Conservation (phyloP, 2,888 invertebrate species). For the Patella depressa region DNA sequence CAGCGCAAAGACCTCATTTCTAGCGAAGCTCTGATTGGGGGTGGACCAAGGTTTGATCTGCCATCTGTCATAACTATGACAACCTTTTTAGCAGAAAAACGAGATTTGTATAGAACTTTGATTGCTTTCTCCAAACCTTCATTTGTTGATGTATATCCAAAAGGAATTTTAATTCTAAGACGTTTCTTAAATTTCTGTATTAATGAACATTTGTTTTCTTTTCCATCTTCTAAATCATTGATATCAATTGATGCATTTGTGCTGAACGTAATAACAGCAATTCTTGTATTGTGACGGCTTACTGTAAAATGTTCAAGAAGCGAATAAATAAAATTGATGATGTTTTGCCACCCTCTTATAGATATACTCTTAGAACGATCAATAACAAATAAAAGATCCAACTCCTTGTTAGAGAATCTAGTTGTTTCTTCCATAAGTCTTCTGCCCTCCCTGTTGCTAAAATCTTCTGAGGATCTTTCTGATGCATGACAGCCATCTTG, state of each 20-base stretch:
- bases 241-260: conserved; percentile 44
- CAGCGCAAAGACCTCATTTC: conserved; percentile 47
- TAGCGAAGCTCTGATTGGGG: conserved; percentile 47
- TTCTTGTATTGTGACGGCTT: conserved; percentile 46
- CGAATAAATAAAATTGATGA: conserved; percentile 44
- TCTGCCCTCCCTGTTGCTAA: background rate
- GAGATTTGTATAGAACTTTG: conserved; percentile 31
- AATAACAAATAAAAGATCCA: conserved; percentile 52
- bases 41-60: conserved; percentile 51
- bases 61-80: conserved; percentile 53
- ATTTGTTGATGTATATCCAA: conserved; percentile 51
- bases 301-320: conserved; percentile 54
- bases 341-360: conserved; percentile 42
- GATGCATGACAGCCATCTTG: too few relatives aligned
- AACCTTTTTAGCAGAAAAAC: conserved; percentile 41
- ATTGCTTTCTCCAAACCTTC: conserved; percentile 39
- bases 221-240: conserved; percentile 42
- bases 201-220: conserved; percentile 47
- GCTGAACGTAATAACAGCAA: conserved; percentile 49
- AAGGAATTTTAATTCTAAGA: conserved; percentile 33
- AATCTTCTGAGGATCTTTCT: too few relatives aligned
- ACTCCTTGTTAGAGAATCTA: conserved; percentile 20
- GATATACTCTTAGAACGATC: conserved; percentile 49
- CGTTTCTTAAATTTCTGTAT: conserved; percentile 29
- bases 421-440: background rate